Evolutionary conservation across 1,140 invertebrate species (phyloP).

Genomic region (Trichomalopsis sarcophagae): DNA sequence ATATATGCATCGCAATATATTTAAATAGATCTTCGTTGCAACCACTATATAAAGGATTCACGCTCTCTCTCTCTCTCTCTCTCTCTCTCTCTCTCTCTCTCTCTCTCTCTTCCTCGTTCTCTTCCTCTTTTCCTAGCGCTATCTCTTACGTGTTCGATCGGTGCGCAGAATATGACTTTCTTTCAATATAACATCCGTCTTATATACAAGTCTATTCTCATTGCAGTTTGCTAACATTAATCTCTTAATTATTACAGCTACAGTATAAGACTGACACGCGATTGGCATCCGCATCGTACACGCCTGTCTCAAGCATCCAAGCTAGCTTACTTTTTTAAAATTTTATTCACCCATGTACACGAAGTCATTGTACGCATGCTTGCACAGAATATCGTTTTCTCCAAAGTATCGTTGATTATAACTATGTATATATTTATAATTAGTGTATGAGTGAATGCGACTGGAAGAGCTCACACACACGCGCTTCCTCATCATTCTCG

Average conservation of each 20-base stretch:
- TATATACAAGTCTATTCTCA: conserved; percentile 51
- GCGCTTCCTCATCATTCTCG: not conserved
- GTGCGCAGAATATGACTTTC: conserved; percentile 48
- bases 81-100: too few relatives aligned
- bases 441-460: not conserved
- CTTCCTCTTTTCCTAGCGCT: not conserved
- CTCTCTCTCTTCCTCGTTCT: not conserved
- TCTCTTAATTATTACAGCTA: conserved; percentile 48
- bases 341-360: not conserved
- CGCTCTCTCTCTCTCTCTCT: too few relatives aligned
- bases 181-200: conserved; percentile 30
- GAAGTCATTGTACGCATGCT: not conserved
- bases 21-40: conserved; percentile 52
- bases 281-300: not conserved
- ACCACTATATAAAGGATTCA: conserved; percentile 51
- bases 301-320: not conserved
- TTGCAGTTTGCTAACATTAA: conserved; percentile 58
- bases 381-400: not conserved
- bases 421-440: too few relatives aligned
- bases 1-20: not conserved
- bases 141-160: not conserved
- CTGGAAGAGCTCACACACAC: not conserved
- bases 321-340: not conserved
- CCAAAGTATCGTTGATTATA: not conserved
- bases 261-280: conserved; percentile 43